These are phyloP conservation scores for Sporophila hypoxantha DNA, from an alignment of 2,113 vertebrate genomes.

Conservation along the genomic window DNA sequence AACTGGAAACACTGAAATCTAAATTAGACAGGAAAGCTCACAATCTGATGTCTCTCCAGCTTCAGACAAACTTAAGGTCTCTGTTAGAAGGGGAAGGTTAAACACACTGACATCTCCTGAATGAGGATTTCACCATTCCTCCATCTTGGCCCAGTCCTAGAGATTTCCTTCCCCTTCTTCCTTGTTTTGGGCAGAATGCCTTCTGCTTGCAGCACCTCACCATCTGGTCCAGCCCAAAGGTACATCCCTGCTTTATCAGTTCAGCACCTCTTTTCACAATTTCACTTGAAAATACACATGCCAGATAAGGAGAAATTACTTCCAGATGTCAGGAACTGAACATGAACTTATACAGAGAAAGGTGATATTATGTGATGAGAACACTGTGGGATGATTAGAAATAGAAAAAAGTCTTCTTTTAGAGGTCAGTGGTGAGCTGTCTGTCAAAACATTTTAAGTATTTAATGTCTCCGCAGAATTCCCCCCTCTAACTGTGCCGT, in stretches of 20 bases:
- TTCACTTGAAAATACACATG: not conserved
- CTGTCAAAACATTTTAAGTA: not conserved
- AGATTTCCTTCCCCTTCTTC: not conserved
- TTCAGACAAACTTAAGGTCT: not conserved
- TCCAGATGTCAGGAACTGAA: constrained; percentile 25
- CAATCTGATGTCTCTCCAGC: not conserved
- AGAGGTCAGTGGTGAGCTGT: not conserved
- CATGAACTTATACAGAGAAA: not conserved
- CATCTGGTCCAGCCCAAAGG: not conserved
- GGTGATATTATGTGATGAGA: not conserved
- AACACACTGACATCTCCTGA: not conserved
- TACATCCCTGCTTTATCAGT: not conserved
- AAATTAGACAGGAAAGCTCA: not conserved
- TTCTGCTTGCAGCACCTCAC: not conserved
- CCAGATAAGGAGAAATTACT: constrained; percentile 16
- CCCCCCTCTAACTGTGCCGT: not conserved
- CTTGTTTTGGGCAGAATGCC: not conserved
- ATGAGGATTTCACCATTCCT: not conserved
- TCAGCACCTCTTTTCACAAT: constrained; percentile 1
- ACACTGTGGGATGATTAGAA: not conserved
- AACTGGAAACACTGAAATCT: not conserved
- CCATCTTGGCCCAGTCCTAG: not conserved
- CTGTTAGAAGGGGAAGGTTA: not conserved
- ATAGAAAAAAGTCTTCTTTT: not conserved
- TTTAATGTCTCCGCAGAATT: not conserved